Evolutionary conservation across 2,888 invertebrate genomes (phyloP).

Genomic region (Mythimna ferrago): DNA sequence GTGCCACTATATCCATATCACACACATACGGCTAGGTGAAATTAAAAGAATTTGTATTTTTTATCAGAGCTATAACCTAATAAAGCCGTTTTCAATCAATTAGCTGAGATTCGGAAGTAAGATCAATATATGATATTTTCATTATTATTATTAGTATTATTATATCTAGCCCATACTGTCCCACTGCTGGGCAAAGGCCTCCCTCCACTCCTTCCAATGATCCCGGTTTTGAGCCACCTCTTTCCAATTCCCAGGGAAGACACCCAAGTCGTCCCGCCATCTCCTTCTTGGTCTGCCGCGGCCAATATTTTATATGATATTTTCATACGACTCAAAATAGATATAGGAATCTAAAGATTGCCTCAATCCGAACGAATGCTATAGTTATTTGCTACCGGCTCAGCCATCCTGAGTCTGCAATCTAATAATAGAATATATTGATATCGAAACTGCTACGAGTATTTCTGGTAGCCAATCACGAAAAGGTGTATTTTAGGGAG

Average conservation of each 20-base stretch:
- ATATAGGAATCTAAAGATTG: constrained; percentile 19
- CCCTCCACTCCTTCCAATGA: no score
- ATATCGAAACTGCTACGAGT: not conserved
- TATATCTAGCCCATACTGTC: no score
- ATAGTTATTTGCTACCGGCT: constrained; percentile 8
- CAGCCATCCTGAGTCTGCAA: constrained; percentile 3
- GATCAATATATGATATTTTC: not conserved
- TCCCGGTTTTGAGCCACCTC: no score
- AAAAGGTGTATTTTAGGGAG: not conserved
- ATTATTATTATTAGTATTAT: not conserved
- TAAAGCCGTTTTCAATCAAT: not conserved
- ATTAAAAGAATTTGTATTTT: no score
- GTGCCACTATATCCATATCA: no score
- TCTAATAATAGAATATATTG: constrained; percentile 2
- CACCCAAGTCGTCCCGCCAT: no score
- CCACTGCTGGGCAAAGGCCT: no score
- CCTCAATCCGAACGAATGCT: not conserved
- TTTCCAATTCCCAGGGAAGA: no score
- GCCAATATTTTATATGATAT: not conserved
- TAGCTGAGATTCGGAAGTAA: not conserved
- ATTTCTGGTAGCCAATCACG: not conserved
- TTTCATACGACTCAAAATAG: constrained; percentile 11
- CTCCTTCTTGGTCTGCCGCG: no score
- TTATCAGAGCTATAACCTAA: no score
- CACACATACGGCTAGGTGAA: no score